A percentile compares a stretch with the other conserved stretches of the same genome.
These are phyloP conservation scores for Valencia hispanica DNA, from an alignment of 2,797 vertebrate species.

Conservation along the genomic window DNA sequence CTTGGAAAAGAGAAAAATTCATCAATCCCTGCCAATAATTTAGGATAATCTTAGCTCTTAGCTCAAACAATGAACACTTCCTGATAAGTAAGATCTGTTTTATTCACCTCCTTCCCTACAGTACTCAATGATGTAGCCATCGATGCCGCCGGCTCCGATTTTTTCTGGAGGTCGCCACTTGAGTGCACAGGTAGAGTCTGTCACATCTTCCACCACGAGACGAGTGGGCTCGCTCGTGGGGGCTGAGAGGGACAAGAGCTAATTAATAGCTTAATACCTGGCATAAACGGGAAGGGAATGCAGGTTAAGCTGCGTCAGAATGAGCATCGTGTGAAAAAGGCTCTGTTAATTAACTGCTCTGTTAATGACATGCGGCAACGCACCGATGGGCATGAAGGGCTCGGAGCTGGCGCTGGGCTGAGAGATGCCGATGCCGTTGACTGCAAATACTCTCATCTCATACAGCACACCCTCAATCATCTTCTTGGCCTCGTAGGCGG, in stretches of 20 bases:
- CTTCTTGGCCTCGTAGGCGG: slow-evolving; percentile 85
- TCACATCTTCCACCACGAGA: slow-evolving; percentile 87
- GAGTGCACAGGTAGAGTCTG: slow-evolving; percentile 86
- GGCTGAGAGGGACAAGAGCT: slow-evolving; percentile 71
- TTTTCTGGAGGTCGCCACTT: slow-evolving; percentile 90
- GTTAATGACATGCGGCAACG: slow-evolving; percentile 60
- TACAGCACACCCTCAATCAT: slow-evolving; percentile 92
- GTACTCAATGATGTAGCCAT: slow-evolving; percentile 91
- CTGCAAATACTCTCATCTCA: slow-evolving; percentile 91
- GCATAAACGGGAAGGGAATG: slow-evolving; percentile 49
- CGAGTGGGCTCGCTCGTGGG: slow-evolving; percentile 87
- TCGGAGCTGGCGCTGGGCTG: slow-evolving; percentile 86
- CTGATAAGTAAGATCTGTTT: too few species aligned
- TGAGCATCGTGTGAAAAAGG: slow-evolving; percentile 58
- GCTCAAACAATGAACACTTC: too few species aligned
- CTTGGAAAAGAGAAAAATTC: slow-evolving; percentile 60
- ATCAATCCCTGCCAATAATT: background rate
- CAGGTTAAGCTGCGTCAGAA: slow-evolving; percentile 55
- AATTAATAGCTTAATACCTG: slow-evolving; percentile 61
- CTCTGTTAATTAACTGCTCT: slow-evolving; percentile 59
- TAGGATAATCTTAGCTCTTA: too few species aligned
- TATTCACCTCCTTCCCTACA: slow-evolving; percentile 87
- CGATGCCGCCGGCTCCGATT: slow-evolving; percentile 88
- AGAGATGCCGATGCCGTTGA: slow-evolving; percentile 88
- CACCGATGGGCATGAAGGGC: slow-evolving; percentile 95